Conservation (phyloP, 2,797 vertebrate species). For the Clarias fuscus region DNA sequence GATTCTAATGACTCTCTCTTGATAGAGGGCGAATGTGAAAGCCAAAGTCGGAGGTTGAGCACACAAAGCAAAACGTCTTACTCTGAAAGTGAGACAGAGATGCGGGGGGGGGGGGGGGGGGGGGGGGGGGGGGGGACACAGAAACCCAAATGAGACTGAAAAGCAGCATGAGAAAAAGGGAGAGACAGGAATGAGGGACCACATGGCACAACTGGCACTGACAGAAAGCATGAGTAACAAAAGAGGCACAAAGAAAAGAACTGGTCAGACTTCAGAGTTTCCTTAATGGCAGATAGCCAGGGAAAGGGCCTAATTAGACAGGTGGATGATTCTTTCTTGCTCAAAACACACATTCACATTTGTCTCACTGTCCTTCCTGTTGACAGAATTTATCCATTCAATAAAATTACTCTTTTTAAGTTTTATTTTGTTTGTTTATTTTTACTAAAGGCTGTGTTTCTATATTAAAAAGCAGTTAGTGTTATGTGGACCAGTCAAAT, state of each 20-base stretch:
- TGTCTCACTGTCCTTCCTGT: neutral
- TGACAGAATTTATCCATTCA: neutral
- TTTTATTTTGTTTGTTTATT: neutral
- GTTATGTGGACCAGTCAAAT: neutral
- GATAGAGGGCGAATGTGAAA: conserved; percentile 54
- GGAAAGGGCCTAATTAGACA: conserved; percentile 39
- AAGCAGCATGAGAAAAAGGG: neutral
- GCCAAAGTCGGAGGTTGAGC: conserved; percentile 29
- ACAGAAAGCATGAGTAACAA: conserved; percentile 29
- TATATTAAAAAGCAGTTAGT: neutral
- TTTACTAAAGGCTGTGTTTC: neutral
- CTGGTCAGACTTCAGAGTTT: conserved; percentile 43
- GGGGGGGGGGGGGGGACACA: neutral
- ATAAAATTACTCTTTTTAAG: neutral
- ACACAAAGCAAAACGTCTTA: conserved; percentile 34
- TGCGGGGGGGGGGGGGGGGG: neutral
- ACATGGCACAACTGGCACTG: conserved; percentile 14
- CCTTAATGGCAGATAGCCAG: conserved; percentile 47
- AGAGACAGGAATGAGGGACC: neutral
- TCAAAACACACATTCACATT: conserved; percentile 27
- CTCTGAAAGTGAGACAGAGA: neutral
- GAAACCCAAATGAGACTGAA: neutral
- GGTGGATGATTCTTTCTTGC: conserved; percentile 25
- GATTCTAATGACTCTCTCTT: conserved; percentile 60
- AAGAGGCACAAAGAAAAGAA: conserved; percentile 40